Percentiles rank a stretch among this genome's conserved stretches.
Evolutionary conservation across 2,888 invertebrate species (phyloP).

Genomic region (Chrysodeixis includens): DNA sequence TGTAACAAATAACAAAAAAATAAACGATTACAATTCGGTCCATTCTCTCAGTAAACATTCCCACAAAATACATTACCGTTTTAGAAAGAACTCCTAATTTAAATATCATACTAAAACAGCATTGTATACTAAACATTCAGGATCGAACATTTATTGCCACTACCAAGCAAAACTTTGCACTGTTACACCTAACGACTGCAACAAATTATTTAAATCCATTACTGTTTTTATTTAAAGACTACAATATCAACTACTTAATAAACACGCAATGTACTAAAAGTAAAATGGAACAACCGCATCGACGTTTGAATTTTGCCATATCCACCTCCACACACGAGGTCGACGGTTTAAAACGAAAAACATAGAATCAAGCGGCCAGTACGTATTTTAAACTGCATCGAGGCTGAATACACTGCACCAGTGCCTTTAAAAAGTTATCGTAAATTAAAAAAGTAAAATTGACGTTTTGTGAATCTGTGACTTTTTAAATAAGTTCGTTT

Average conservation of each 20-base stretch:
- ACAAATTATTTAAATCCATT: slow-evolving; percentile 11
- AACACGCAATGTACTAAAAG: slow-evolving; percentile 19
- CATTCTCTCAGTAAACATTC: slow-evolving; percentile 48
- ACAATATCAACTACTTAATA: rapidly evolving
- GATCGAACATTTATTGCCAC: slow-evolving; percentile 23
- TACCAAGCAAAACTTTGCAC: slow-evolving; percentile 22
- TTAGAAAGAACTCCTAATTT: neutral
- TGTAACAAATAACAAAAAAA: slow-evolving; percentile 20
- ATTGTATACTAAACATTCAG: slow-evolving; percentile 38
- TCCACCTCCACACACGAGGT: slow-evolving; percentile 65
- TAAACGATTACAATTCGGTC: slow-evolving; percentile 13
- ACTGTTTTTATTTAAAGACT: neutral
- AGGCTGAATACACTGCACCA: slow-evolving; percentile 49
- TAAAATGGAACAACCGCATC: slow-evolving; percentile 18
- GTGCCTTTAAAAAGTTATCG: slow-evolving; percentile 49
- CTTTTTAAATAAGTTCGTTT: slow-evolving; percentile 36
- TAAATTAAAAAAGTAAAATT: slow-evolving; percentile 46
- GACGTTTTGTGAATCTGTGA: slow-evolving; percentile 48
- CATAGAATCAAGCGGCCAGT: slow-evolving; percentile 69
- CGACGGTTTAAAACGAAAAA: slow-evolving; percentile 73
- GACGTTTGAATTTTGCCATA: slow-evolving; percentile 39
- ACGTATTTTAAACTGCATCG: slow-evolving; percentile 60
- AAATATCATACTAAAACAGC: slow-evolving; percentile 13
- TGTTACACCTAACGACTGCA: rapidly evolving
- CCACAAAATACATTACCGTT: slow-evolving; percentile 43